These are phyloP conservation scores for Globodera ellingtonae DNA, from an alignment of 1,140 invertebrate species.

Conservation along the genomic window DNA sequence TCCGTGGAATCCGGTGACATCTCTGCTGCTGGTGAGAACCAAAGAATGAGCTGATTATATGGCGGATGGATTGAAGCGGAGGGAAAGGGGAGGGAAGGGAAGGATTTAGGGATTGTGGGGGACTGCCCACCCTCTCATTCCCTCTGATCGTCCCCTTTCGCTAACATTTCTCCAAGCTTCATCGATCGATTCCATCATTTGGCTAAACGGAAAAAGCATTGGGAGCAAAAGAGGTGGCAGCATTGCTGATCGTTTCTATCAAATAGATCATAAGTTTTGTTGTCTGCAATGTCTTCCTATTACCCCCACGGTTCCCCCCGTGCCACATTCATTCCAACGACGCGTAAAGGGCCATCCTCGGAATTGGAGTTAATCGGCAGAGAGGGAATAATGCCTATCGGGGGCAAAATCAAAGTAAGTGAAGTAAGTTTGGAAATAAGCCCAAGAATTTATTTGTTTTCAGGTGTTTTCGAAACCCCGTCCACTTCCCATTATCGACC, in stretches of 20 bases:
- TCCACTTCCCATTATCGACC: slow-evolving; percentile 17
- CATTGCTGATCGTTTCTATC: background rate
- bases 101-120: background rate
- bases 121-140: too few relatives aligned
- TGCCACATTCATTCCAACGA: background rate
- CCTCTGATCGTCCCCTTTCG: too few relatives aligned
- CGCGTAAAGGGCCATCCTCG: background rate
- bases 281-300: too few relatives aligned
- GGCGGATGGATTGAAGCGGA: background rate
- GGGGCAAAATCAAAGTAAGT: background rate
- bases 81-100: too few relatives aligned
- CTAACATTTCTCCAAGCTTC: background rate
- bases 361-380: background rate
- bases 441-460: background rate
- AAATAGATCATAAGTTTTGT: too few relatives aligned
- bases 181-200: background rate
- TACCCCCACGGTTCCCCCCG: too few relatives aligned
- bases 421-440: background rate
- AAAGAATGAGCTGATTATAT: too few relatives aligned
- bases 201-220: background rate
- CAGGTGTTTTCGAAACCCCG: background rate
- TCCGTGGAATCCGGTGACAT: too few relatives aligned
- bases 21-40: too few relatives aligned
- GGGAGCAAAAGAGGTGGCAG: too few relatives aligned
- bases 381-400: background rate